phyloP scores from a whole-genome alignment of 2,888 invertebrate genomes.

The Cyclophora punctaria region DNA sequence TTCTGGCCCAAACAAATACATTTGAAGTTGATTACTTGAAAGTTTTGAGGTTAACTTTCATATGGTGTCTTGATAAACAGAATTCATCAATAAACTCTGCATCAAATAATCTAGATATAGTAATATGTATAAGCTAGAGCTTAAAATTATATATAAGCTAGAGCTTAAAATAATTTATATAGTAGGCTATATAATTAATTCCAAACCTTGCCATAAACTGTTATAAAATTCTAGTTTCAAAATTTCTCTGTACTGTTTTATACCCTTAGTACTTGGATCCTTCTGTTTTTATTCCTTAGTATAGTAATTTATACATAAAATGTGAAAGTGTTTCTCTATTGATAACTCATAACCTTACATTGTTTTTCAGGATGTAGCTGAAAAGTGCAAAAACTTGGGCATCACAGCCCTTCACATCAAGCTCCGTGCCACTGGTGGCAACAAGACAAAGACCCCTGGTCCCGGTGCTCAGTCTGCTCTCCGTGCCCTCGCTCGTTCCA shows the following conservation, averaged over 20 bases:
- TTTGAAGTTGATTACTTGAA: not conserved
- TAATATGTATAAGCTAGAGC: no score
- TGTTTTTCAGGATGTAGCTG: constrained; percentile 91
- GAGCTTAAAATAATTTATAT: no score
- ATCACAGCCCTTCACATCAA: constrained; percentile 99
- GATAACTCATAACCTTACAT: not conserved
- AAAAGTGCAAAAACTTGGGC: constrained; percentile 97
- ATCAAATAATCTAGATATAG: not conserved
- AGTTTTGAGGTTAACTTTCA: constrained; percentile 37
- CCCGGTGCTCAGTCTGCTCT: constrained; percentile 99
- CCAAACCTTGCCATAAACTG: no score
- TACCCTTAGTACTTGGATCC: no score
- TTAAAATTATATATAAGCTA: no score
- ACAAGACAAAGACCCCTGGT: constrained; percentile 98
- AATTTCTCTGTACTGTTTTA: no score
- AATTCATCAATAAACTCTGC: not conserved
- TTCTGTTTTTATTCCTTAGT: no score
- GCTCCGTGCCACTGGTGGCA: constrained; percentile 98
- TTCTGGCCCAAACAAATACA: not conserved
- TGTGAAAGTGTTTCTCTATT: not conserved
- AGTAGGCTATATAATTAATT: no score
- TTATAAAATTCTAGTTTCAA: no score
- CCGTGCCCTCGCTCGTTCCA: constrained; percentile 97
- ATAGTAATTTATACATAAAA: no score
- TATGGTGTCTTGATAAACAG: no score